phyloP scores from a whole-genome alignment of 35 echinoderm and acorn worm species.

The Holothuria glaberrima region DNA sequence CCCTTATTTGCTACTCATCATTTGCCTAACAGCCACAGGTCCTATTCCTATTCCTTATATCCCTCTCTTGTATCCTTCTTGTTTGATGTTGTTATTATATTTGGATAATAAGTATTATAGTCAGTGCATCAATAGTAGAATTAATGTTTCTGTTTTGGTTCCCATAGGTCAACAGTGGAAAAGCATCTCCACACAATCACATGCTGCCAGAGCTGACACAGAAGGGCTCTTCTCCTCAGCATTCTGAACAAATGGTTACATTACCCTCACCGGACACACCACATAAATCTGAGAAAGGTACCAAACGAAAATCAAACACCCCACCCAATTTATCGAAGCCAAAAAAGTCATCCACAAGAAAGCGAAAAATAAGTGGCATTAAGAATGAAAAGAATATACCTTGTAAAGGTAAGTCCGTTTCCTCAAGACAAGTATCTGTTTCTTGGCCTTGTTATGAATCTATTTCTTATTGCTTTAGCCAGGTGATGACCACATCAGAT shows the following conservation, averaged over 20 bases:
- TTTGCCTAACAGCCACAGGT: too few species aligned
- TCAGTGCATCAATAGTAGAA: too few species aligned
- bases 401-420: constrained; percentile 47
- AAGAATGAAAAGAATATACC: constrained; percentile 60
- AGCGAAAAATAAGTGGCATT: constrained; percentile 30
- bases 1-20: too few species aligned
- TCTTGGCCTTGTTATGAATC: too few species aligned
- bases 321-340: constrained; percentile 19
- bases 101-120: too few species aligned
- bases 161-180: constrained; percentile 21
- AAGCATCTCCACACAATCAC: constrained; percentile 27
- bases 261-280: background rate
- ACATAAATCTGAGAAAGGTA: constrained; percentile 17
- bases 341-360: constrained; percentile 6
- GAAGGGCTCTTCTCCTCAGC: background rate
- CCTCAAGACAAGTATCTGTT: too few species aligned
- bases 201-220: constrained; percentile 21
- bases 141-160: too few species aligned
- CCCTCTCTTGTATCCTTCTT: too few species aligned
- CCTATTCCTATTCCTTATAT: too few species aligned
- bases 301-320: constrained; percentile 5
- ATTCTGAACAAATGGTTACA: background rate
- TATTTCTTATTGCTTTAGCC: too few species aligned
- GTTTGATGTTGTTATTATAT: too few species aligned
- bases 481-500: too few species aligned